These are phyloP conservation scores for Cottoperca gobio DNA, from an alignment of 2,797 vertebrate genomes.

Conservation along the genomic window DNA sequence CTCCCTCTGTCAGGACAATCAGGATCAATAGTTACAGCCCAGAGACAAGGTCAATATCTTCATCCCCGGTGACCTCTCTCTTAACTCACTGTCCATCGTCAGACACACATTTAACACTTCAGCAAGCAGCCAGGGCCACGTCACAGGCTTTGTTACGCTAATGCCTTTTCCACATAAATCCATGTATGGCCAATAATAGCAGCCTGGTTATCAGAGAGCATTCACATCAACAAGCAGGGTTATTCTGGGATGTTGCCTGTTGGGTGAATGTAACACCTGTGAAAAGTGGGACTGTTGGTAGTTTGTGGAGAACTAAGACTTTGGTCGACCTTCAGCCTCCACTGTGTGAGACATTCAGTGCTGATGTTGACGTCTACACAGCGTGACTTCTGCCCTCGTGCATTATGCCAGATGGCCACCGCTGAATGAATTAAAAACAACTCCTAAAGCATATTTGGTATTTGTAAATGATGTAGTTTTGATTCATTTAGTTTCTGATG, in stretches of 20 bases:
- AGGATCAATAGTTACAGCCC: slow-evolving; percentile 68
- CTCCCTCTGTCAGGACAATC: slow-evolving; percentile 16
- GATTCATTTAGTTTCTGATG: too few relatives aligned
- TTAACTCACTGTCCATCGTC: slow-evolving; percentile 24
- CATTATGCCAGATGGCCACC: background rate
- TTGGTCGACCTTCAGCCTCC: background rate
- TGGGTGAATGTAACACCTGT: background rate
- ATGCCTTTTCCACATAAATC: slow-evolving; percentile 7
- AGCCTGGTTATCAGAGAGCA: background rate
- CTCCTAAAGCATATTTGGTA: background rate
- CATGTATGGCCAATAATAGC: background rate
- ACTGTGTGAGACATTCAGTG: background rate
- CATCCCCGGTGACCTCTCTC: slow-evolving; percentile 54
- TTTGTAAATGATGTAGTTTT: background rate
- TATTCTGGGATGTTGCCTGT: background rate
- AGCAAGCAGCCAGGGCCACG: slow-evolving; percentile 30
- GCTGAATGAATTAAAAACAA: background rate
- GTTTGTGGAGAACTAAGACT: background rate
- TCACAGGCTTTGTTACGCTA: slow-evolving; percentile 10
- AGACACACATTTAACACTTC: slow-evolving; percentile 56
- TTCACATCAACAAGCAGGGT: background rate
- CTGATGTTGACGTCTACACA: background rate
- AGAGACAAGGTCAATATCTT: slow-evolving; percentile 74
- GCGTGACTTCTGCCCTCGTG: background rate
- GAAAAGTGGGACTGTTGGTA: background rate